Percentiles rank a stretch among this genome's conserved stretches.
Conservation (phyloP, 2,888 invertebrate genomes). For the Parnassius apollo region DNA sequence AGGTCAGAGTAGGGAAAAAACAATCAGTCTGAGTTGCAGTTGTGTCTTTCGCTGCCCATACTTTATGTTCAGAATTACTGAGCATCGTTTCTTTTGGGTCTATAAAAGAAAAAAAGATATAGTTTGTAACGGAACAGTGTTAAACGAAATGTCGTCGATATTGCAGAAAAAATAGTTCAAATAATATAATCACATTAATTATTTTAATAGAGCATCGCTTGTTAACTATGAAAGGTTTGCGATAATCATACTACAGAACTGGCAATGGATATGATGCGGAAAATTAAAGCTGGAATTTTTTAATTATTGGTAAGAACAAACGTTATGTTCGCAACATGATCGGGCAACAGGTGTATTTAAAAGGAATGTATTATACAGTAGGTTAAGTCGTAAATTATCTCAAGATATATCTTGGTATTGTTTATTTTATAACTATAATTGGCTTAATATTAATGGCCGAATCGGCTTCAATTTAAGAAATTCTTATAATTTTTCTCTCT, state of each 20-base stretch:
- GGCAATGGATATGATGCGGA: constrained; percentile 33
- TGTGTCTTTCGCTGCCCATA: neutral
- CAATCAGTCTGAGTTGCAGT: too few species aligned
- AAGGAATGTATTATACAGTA: constrained; percentile 31
- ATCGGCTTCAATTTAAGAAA: too few species aligned
- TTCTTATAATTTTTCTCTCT: too few species aligned
- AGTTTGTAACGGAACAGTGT: constrained; percentile 1
- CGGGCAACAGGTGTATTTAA: constrained; percentile 53
- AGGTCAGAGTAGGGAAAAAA: too few species aligned
- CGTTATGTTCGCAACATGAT: constrained; percentile 49
- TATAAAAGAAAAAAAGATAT: neutral
- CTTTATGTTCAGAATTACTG: constrained; percentile 5
- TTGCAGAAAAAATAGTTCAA: neutral
- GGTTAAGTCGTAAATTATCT: constrained; percentile 39
- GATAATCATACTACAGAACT: neutral
- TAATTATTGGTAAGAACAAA: constrained; percentile 30
- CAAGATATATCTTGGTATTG: constrained; percentile 31
- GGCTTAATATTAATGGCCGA: too few species aligned
- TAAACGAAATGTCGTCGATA: constrained; percentile 5
- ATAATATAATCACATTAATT: neutral
- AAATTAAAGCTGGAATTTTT: neutral
- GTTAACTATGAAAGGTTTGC: neutral
- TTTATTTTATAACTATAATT: too few species aligned
- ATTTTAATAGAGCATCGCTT: neutral
- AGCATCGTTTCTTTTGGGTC: neutral